Base-by-base conservation (phyloP, 2,888 invertebrate genomes). In the Lacanobia oleracea region DNA sequence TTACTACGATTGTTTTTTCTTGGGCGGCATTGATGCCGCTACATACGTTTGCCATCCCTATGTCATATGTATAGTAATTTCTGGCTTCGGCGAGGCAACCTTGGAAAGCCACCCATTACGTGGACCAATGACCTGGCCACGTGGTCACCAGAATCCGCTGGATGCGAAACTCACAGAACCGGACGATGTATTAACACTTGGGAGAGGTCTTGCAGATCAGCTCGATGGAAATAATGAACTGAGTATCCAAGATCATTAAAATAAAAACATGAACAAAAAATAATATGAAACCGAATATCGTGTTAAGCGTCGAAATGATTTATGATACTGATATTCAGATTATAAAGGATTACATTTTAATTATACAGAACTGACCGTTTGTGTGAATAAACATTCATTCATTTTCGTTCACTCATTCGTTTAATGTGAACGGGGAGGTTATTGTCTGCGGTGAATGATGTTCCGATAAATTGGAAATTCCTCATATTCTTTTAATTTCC, bases 281-380 rank as follows among this genome's bases (percentile, higher is more conserved):
- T 27, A 50, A 61, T 23, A 50, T 60, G 27, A n/a, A 68, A 33
- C 53, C 37, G 14, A 77, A 67, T 70, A 60, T 70, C 27, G 27
- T 64, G 51, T 70, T 60, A 60, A 65, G n/a, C 23, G 62, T 40
- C 54, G 12, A 59, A 81, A 77, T 82, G 62, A 82, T 77, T 72
- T 77, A 71, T 75, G 61, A 60, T 57, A 21, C 51, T 51, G 67
- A 76, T 70, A 72, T 68, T n/a, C 48, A 60, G 81, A 71, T 83
- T 73, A 67, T 60, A 62, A 54, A 71, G 75, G 80, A 85, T 83
- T 83, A 80, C 70, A 67, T 80, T 83, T 83, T 74, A 83, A 83
- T 83, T 83, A 79, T 62, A 83, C 66, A 61, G 69, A 54, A 64
- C 67, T 70, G 84, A 71, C 74, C 63, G 51, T 50, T 54, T 69